These are phyloP conservation scores for Metallyticus violacea DNA, from an alignment of 2,888 invertebrate species.

Conservation along the genomic window DNA sequence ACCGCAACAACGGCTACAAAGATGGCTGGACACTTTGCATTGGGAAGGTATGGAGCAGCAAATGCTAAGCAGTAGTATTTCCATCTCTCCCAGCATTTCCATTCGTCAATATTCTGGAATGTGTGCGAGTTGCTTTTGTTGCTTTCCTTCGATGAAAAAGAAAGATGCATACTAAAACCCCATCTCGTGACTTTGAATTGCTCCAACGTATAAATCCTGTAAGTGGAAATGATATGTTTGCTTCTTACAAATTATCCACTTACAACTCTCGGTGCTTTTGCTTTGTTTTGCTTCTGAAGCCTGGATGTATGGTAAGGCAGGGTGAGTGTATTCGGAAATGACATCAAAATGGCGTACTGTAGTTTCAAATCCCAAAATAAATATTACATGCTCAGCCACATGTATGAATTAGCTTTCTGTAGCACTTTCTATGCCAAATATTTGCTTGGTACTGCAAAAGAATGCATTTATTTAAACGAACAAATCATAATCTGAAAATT, in stretches of 20 bases:
- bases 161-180: not conserved
- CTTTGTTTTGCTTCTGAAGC: not conserved
- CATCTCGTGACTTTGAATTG: not conserved
- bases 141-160: not conserved
- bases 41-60: not conserved
- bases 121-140: not conserved
- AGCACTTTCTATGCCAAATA: too few relatives aligned
- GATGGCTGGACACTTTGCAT: constrained; percentile 15
- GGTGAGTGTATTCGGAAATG: not conserved
- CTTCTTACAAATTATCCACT: not conserved
- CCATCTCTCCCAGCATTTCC: not conserved
- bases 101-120: constrained; percentile 7
- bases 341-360: not conserved
- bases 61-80: not conserved
- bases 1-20: constrained; percentile 2
- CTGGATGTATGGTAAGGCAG: not conserved
- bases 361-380: too few relatives aligned
- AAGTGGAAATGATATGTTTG: not conserved
- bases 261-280: not conserved
- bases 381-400: too few relatives aligned
- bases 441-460: too few relatives aligned
- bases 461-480: too few relatives aligned
- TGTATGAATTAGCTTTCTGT: too few relatives aligned
- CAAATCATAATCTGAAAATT: too few relatives aligned
- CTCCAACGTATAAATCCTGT: not conserved